phyloP scores from a whole-genome alignment of 1,140 invertebrate species.

The Diprion similis region DNA sequence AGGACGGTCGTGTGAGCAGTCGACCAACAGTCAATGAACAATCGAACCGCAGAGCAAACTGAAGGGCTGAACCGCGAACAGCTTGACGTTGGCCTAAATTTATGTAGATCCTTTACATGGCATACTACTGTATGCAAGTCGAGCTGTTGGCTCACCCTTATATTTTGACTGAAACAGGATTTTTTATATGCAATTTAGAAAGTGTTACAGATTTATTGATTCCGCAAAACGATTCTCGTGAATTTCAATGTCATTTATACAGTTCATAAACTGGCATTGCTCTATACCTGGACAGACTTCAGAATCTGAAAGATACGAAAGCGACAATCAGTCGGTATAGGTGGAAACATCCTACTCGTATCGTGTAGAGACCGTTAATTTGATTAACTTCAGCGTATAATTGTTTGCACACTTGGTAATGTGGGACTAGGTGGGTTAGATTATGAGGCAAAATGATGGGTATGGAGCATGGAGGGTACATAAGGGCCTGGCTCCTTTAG shows the following conservation, averaged over 20 bases:
- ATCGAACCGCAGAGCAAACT: constrained; percentile 52
- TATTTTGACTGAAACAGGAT: no score
- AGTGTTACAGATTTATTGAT: constrained; percentile 1
- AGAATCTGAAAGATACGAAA: not conserved
- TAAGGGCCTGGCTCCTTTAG: constrained; percentile 36
- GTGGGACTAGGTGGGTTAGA: constrained; percentile 21
- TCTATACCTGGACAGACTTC: no score
- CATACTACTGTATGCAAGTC: not conserved
- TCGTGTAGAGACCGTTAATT: constrained; percentile 26
- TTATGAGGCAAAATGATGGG: not conserved
- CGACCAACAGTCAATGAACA: constrained; percentile 17
- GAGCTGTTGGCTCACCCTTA: not conserved
- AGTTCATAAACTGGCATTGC: no score
- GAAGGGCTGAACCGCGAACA: constrained; percentile 35
- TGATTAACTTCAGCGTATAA: constrained; percentile 32
- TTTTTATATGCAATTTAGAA: constrained; percentile 23
- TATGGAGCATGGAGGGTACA: constrained; percentile 16
- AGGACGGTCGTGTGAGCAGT: constrained; percentile 48
- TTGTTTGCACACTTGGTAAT: constrained; percentile 25
- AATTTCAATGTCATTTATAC: not conserved
- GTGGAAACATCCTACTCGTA: not conserved
- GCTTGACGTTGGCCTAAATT: not conserved
- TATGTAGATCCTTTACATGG: not conserved
- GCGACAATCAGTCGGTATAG: not conserved
- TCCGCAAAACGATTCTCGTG: constrained; percentile 17